A percentile compares a stretch with the other conserved stretches of the same genome.
These are phyloP conservation scores for Podilymbus podiceps DNA, from an alignment of 2,113 vertebrate genomes.

Conservation along the genomic window DNA sequence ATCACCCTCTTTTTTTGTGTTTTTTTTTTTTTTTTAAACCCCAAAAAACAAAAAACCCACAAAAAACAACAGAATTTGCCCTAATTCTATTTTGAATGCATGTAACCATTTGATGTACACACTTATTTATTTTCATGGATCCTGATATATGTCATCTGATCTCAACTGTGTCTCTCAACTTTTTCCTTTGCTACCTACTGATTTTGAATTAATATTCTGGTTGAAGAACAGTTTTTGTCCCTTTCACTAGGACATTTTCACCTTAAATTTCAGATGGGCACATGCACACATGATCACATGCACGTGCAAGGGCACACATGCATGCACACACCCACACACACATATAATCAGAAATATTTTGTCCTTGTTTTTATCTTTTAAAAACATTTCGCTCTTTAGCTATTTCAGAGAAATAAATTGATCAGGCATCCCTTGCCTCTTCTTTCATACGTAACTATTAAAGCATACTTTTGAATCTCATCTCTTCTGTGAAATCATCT, in stretches of 20 bases:
- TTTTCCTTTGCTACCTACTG: not conserved
- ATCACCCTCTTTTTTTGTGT: not conserved
- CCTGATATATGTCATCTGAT: not conserved
- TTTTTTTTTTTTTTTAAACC: no score
- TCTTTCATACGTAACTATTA: not conserved
- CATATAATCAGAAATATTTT: not conserved
- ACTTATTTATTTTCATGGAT: not conserved
- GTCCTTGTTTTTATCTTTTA: not conserved
- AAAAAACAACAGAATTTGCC: no score
- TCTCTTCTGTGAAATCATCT: not conserved
- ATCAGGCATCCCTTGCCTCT: not conserved
- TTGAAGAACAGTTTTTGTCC: not conserved
- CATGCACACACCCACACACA: no score
- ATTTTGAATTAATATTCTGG: not conserved
- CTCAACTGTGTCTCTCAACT: not conserved
- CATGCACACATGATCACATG: rapidly evolving
- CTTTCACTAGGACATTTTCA: not conserved
- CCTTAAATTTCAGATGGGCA: not conserved
- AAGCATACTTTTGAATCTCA: not conserved
- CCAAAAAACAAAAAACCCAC: no score
- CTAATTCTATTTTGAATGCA: not conserved
- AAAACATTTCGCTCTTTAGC: not conserved
- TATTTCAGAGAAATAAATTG: not conserved
- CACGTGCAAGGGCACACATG: no score
- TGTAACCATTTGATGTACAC: not conserved